Base-by-base conservation (phyloP, 37 sponge, comb jelly and placozoan species). In the Bolinopsis microptera region DNA sequence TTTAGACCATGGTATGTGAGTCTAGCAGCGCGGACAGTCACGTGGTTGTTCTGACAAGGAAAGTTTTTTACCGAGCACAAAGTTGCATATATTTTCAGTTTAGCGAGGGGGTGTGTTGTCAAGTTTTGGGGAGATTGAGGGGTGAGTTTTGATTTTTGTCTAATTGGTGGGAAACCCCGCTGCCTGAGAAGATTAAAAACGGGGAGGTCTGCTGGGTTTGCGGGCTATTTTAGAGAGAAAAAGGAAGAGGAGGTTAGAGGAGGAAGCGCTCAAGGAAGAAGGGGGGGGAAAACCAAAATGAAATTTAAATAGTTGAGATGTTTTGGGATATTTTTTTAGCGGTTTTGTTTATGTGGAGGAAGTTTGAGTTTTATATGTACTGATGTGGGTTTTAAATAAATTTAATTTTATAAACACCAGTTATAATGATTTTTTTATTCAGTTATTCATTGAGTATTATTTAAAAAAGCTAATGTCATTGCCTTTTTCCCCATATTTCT, bases 161-260 rank as follows among this genome's bases (percentile, higher is more conserved):
- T 0, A 2, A 86, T 0, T 28, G 34, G 3, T 28, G 24, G 61
- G 40, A 21, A 0, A 28, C 30, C 22, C 28, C n/a, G 23, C 61
- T 16, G 39, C 90, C 61, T 41, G 90, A 86, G 25, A 86, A 38
- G 26, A 86, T 9, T 13, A n/a, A 86, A 86, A 86, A 28, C 26
- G 0, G 35, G 26, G 0, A 23, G 90, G 61, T n/a, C 61, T 24
- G 61, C 41, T 1, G 90, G 90, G 2, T 86, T 86, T 40, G 30
- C 25, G 48, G 90, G 18, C 28, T 86, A 86, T 41, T 86, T 86
- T 34, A n/a, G 90, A 86, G 90, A 86, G 90, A 30, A 86, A 86
- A 24, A 38, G 48, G n/a, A 86, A 86, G 61, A 13, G 90, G 26
- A 86, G n/a, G n/a, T n/a, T 86, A 13, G 90, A 86, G 31, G 90